Base-by-base conservation (phyloP, 2,113 vertebrate genomes). In the Illadopsis cleaveri region DNA sequence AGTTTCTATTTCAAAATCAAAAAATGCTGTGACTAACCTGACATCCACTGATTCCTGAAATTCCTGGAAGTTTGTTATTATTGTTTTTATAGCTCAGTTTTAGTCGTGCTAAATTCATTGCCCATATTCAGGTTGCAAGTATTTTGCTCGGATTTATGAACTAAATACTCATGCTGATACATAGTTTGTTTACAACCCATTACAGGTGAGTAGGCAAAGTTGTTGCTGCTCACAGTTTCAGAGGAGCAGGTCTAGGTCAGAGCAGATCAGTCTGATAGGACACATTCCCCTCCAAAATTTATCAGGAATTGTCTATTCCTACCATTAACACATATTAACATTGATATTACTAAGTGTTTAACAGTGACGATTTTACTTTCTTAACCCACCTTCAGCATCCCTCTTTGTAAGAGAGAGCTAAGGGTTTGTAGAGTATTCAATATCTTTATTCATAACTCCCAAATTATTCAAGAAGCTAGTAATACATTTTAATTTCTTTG, bases 401-500 rank as follows among this genome's bases (percentile, higher is more conserved):
- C 8, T 45, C 7, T 78, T 62, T 37, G 18, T 56, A 73, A 58
- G 37, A 37, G 61, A 86, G 70, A 90, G 19, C 5, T 50, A 56
- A 77, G 28, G 28, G 15, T 51, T 72, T 61, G 48, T 73, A 68
- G 44, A 23, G 20, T 62, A 50, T 72, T 84, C 64, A 54, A 5
- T 65, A 68, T 42, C 65, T 95, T 94, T 89, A 45, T 48, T 54
- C 18, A 79, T 42, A 88, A 44, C 33, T 62, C 33, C 80, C 35
- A 79, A 92, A 64, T 91, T 87, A 87, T 51, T 80, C n/a, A 44
- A 61, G 66, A 85, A 82, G 60, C 31, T 44, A 57, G 79, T 37
- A 89, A 94, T 53, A 64, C 33, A 54, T 24, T 71, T 82, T 9
- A 82, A 70, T 96, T 93, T 89, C 79, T 95, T 92, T 96, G 31